Base-by-base conservation (phyloP, 2,113 vertebrate genomes). In the Typhlomys cinereus region DNA sequence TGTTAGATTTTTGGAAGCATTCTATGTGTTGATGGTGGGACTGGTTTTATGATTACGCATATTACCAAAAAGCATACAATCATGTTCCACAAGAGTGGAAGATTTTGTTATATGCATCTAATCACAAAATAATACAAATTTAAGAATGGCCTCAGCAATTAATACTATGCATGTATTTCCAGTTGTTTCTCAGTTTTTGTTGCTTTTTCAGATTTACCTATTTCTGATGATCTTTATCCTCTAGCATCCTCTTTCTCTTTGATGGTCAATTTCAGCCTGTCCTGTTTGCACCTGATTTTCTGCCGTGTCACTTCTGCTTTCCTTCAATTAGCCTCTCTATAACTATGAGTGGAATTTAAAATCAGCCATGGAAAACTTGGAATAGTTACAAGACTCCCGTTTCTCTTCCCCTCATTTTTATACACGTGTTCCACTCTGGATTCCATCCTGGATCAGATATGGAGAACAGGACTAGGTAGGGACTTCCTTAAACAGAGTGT, bases 151-250 rank as follows among this genome's bases (percentile, higher is more conserved):
- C 27, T 79, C 6, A 27, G 4, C 5, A 14, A 12, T 78, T 15
- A 46, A 66, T 83, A 4, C 11, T 62, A 44, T 52, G 13, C 23
- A 48, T 61, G 2, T 82, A 6, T 76, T 21, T 4, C 31, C 66
- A 52, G 7, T 50, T 54, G 5, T 70, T 25, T 62, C 20, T 41
- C 73, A 11, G 8, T n/a, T 21, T 86, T 50, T 21, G 36, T 84
- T 83, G 79, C 46, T 36, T 44, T 48, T 44, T 29, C 10, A 59
- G 13, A 74, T 18, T 57, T 90, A 44, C 11, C 3, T 46, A 25
- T 29, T 41, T n/a, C 69, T 31, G 29, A 29, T 14, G 17, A 5
- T 0, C 41, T 31, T 0, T 1, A 36, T 2, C 11, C 39, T 9
- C 9, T 67, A 23, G 7, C 39, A 41, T 25, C 78, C 54, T 76